Base-by-base conservation (phyloP, 2,888 invertebrate species). In the Myathropa florea region DNA sequence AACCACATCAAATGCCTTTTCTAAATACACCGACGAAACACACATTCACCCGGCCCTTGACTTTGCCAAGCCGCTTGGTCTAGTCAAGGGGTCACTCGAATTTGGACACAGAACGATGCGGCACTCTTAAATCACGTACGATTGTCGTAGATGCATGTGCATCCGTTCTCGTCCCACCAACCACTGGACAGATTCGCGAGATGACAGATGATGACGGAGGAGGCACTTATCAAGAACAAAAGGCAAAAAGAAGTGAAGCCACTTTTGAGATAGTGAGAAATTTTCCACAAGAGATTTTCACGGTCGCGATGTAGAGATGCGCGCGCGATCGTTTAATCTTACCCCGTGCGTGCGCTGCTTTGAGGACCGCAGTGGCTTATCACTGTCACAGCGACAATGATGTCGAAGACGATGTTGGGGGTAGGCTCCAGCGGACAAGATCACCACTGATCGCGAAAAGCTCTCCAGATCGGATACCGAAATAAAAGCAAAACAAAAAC, bases 261-360 rank as follows among this genome's bases (percentile, higher is more conserved):
- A 7, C 9, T 21, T 26, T 21, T 1, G 2, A 68, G 71, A 77
- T 67, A 80, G 59, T 24, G 9, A 53, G 55, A 64, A 85, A 73
- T 68, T 85, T 85, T 81, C 81, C 85, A 73, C 68, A 28, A 55
- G 23, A 67, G 24, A 70, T 73, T 82, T 85, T 85, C 77, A 85
- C 81, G 77, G 85, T 46, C 85, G 80, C 61, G 76, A 67, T 71
- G 55, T 70, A 71, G 53, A 46, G 18, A 18, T 24, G 30, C 67
- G 23, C 67, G 71, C 70, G 26, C 72, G 71, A 64, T 67, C 76
- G 36, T 72, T 85, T 72, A 72, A 71, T 84, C 46, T 76, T 68
- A 71, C 60, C 67, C 79, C 53, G 63, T 84, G 55, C 64, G 80
- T 67, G 71, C 61, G 36, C 24, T 67, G 67, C 65, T n/a, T 57